Conservation (phyloP, 2,113 vertebrate genomes). For the Sialia sialis region DNA sequence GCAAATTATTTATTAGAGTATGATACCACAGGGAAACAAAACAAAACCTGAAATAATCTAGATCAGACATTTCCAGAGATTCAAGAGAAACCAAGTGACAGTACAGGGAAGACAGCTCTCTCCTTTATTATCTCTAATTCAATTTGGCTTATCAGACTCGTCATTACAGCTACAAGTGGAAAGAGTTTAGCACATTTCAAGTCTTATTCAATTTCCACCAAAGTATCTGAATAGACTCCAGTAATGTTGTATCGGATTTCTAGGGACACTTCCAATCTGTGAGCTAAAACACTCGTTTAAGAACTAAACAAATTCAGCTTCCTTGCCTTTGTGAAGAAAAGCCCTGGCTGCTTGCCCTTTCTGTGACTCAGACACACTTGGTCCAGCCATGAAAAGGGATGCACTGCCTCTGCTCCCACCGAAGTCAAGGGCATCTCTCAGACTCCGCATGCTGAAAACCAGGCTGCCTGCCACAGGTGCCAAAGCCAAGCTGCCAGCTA, state of each 20-base stretch:
- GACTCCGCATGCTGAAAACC: background rate
- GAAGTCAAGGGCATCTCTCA: background rate
- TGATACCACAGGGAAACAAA: conserved; percentile 32
- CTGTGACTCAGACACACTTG: conserved; percentile 3
- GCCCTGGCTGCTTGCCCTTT: background rate
- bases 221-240: background rate
- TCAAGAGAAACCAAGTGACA: background rate
- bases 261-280: background rate
- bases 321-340: background rate
- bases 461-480: background rate
- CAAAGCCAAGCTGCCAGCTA: background rate
- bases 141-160: conserved; percentile 8
- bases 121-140: background rate
- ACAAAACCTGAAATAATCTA: conserved; percentile 14
- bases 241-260: background rate
- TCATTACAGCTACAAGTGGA: background rate
- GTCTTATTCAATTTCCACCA: background rate
- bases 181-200: conserved; percentile 16
- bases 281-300: background rate
- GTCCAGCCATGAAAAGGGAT: background rate
- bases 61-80: background rate
- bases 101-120: background rate
- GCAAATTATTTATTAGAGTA: conserved; percentile 49
- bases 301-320: background rate
- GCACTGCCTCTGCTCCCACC: background rate